Conservation (phyloP, 2,888 invertebrate genomes). For the Aphidius colemani region DNA sequence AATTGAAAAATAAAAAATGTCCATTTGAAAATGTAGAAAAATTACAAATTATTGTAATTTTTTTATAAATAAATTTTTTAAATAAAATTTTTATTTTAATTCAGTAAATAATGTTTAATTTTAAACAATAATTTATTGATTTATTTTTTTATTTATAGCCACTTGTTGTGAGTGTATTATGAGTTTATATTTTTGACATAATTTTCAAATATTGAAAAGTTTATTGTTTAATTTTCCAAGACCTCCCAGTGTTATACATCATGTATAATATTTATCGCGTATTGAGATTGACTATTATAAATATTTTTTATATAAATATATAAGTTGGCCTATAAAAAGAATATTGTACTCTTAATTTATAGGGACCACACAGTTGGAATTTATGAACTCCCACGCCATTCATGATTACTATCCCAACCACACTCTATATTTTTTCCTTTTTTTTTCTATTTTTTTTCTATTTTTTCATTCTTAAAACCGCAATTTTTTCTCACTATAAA, state of each 20-base stretch:
- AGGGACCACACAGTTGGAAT: slow-evolving; percentile 47
- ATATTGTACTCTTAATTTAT: slow-evolving; percentile 7
- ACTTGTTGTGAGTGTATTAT: slow-evolving; percentile 41
- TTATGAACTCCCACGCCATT: slow-evolving; percentile 48
- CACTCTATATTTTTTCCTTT: slow-evolving; percentile 21
- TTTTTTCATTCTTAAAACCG: slow-evolving; percentile 8
- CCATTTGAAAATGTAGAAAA: no score
- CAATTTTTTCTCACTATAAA: slow-evolving; percentile 25
- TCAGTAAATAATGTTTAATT: no score
- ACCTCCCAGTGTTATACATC: slow-evolving; percentile 45
- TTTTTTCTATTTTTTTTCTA: slow-evolving; percentile 11
- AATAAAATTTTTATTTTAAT: no score
- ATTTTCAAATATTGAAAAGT: slow-evolving; percentile 16
- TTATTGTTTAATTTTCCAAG: not conserved
- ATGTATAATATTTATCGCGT: slow-evolving; percentile 40
- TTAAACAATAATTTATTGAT: no score
- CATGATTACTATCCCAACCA: slow-evolving; percentile 30
- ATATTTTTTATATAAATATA: not conserved
- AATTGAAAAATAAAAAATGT: no score
- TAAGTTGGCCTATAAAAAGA: not conserved
- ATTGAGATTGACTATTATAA: slow-evolving; percentile 48
- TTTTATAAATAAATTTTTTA: no score
- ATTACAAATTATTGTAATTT: no score
- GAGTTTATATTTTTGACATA: no score
- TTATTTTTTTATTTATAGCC: slow-evolving; percentile 28